Conservation (phyloP, 2,797 vertebrate genomes). For the Myotis daubentonii region DNA sequence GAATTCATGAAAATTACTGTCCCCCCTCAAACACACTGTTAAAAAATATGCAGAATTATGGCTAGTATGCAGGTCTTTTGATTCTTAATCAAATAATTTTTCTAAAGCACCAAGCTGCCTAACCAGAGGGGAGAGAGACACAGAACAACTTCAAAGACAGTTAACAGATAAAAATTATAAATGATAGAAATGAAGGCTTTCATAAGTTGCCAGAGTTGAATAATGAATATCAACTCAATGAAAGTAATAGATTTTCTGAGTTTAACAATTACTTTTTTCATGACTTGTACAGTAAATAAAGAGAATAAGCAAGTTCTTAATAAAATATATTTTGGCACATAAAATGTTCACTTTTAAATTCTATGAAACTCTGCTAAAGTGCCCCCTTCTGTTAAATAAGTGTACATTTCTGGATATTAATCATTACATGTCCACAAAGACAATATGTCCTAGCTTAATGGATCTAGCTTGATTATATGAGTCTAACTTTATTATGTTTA, state of each 20-base stretch:
- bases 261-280: not conserved
- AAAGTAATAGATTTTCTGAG: not conserved
- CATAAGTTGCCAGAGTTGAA: not conserved
- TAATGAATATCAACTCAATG: not conserved
- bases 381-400: not conserved
- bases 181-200: not conserved
- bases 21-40: not conserved
- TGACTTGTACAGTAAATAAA: not conserved
- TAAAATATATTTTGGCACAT: not conserved
- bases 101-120: not conserved
- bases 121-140: not conserved
- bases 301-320: not conserved
- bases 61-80: not conserved
- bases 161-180: not conserved
- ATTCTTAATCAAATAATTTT: not conserved
- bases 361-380: not conserved
- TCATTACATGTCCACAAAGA: not conserved
- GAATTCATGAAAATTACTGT: not conserved
- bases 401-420: not conserved
- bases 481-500: not conserved
- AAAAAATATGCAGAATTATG: not conserved
- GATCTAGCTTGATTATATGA: not conserved
- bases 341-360: not conserved
- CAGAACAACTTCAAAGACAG: not conserved
- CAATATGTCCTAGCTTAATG: not conserved